These are phyloP conservation scores for Ciconia stormi DNA, from an alignment of 2,113 vertebrate species.

Conservation along the genomic window DNA sequence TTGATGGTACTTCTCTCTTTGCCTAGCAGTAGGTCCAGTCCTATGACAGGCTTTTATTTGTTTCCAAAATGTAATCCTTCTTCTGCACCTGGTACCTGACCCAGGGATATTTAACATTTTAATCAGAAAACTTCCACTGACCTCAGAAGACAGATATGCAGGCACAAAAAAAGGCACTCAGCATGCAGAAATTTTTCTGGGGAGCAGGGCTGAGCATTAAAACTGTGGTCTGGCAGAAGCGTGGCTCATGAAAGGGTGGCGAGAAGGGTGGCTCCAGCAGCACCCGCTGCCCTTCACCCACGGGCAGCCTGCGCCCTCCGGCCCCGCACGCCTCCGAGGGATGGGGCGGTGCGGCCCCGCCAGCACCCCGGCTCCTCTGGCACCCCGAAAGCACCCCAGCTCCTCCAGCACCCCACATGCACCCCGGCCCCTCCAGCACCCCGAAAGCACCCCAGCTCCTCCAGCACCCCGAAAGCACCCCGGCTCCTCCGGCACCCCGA, in stretches of 20 bases:
- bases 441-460: too few relatives aligned
- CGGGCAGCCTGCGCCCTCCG: neutral
- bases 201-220: neutral
- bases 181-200: neutral
- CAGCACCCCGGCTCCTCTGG: fast-evolving
- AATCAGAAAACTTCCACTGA: neutral
- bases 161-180: neutral
- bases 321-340: neutral
- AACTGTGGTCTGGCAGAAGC: fast-evolving
- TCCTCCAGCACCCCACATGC: neutral
- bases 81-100: neutral
- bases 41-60: neutral
- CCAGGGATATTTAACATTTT: neutral
- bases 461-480: too few relatives aligned
- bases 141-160: neutral
- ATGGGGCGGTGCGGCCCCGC: neutral
- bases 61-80: neutral
- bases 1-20: neutral
- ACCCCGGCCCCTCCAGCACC: too few relatives aligned
- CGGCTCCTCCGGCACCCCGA: neutral
- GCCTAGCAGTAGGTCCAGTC: neutral
- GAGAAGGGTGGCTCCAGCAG: neutral
- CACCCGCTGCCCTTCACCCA: neutral
- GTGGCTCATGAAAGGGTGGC: neutral
- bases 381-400: fast-evolving